phyloP scores from a whole-genome alignment of 1,140 invertebrate genomes.

The Whitmania pigra region DNA sequence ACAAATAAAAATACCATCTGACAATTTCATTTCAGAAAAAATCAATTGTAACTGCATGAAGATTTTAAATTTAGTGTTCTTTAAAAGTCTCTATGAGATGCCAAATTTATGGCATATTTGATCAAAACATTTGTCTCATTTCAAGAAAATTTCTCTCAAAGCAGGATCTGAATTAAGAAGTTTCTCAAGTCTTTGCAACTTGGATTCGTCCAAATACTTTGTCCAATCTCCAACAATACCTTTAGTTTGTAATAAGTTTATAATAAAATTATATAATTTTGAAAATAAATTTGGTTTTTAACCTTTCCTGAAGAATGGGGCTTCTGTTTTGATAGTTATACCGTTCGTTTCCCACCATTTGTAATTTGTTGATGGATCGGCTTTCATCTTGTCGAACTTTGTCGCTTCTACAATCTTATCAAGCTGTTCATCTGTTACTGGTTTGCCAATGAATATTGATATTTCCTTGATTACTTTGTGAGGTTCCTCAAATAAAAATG shows the following conservation, averaged over 20 bases:
- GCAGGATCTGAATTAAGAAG: no score
- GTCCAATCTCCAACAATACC: conserved; percentile 3
- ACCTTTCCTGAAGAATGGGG: conserved; percentile 45
- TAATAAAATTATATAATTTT: no score
- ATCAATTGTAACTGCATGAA: no score
- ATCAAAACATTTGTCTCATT: no score
- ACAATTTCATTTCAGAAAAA: no score
- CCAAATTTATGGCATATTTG: no score
- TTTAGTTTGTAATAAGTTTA: background rate
- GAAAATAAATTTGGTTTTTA: no score
- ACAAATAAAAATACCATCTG: no score
- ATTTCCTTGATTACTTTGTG: conserved; percentile 47
- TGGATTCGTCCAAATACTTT: background rate
- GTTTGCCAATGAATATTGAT: conserved; percentile 59
- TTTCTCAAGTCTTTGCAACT: background rate
- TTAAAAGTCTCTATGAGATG: no score
- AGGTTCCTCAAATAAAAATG: conserved; percentile 33
- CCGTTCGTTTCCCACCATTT: conserved; percentile 44
- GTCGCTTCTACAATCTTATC: conserved; percentile 57
- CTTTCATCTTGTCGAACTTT: conserved; percentile 63
- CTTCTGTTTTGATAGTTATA: conserved; percentile 34
- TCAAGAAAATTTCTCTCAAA: no score
- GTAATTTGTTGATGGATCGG: conserved; percentile 50
- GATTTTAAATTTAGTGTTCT: no score
- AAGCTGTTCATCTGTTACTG: conserved; percentile 53